A percentile compares a stretch with the other conserved stretches of the same genome.
These are phyloP conservation scores for Tachysurus fulvidraco DNA, from an alignment of 2,113 vertebrate species.

Conservation along the genomic window DNA sequence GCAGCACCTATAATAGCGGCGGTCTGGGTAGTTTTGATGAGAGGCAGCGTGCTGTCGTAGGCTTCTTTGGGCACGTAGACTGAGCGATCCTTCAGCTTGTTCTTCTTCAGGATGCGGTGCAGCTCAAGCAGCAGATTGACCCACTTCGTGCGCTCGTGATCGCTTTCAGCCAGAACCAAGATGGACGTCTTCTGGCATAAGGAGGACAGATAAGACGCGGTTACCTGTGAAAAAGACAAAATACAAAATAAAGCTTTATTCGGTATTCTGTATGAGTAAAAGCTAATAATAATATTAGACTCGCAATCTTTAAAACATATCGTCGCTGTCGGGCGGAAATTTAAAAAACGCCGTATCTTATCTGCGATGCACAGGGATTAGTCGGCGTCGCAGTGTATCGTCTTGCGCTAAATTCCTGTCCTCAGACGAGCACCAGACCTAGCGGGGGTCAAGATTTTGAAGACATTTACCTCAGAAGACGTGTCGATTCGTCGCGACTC, in stretches of 20 bases:
- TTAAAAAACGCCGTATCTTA: no score
- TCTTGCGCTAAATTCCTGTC: no score
- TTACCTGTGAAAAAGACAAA: slow-evolving; percentile 78
- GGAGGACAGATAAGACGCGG: slow-evolving; percentile 89
- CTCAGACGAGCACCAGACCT: no score
- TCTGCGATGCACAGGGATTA: no score
- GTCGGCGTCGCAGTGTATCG: no score
- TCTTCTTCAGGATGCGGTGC: slow-evolving; percentile 95
- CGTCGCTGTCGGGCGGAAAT: no score
- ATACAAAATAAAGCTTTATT: neutral
- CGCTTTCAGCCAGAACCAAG: slow-evolving; percentile 92
- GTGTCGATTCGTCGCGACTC: no score
- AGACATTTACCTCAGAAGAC: no score
- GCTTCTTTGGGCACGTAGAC: slow-evolving; percentile 97
- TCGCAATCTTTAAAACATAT: neutral
- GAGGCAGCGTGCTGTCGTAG: slow-evolving; percentile 94
- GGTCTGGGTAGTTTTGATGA: slow-evolving; percentile 97
- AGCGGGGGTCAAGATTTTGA: no score
- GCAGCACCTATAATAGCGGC: slow-evolving; percentile 87
- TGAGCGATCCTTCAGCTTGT: slow-evolving; percentile 95
- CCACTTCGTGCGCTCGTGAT: slow-evolving; percentile 95
- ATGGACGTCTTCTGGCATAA: slow-evolving; percentile 90
- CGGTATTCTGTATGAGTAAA: neutral
- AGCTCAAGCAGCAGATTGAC: slow-evolving; percentile 90
- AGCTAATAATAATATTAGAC: neutral